Base-by-base conservation (phyloP, 2,888 invertebrate species). In the Tryphoninae sp. region DNA sequence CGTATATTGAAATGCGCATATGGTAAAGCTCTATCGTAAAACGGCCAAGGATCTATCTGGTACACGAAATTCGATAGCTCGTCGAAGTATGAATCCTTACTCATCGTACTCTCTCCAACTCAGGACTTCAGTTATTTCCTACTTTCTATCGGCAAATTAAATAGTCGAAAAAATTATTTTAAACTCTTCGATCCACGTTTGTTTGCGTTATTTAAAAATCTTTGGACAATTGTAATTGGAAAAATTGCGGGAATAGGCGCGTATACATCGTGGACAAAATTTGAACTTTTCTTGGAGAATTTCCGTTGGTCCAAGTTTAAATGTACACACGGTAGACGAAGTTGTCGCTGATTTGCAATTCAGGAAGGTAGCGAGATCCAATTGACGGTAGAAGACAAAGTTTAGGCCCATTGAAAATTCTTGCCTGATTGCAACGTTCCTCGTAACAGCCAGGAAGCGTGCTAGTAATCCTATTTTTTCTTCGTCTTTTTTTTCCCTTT, bases 61-160 rank as follows among this genome's bases (percentile, higher is more conserved):
- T 58, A 65, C 80, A 78, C 83, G 81, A 82, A 83, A 75, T 82
- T 84, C 80, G 84, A 84, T 81, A 83, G 82, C 64, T 40, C 65
- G 71, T 75, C 42, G 74, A 64, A 11, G 73, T 33, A 61, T 53
- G 22, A 73, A 62, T 23, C 51, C 72, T 42, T 45, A 13, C 33
- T n/a, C 59, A 42, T 45, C 72, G 45, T 72, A 61, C 45, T 16
- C 23, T 49, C 59, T 26, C 6, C 6, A 33, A 33, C 33, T 33
- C 7, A 33, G 7, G 33, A 0, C 26, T 26, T 26, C 2, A 3
- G 3, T 26, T 26, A 49, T 65, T 11, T 45, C 23, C 45, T 45
- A 16, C 33, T 68, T 65, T 79, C 74, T 69, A 72, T 72, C 58
- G 42, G 62, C 68, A 62, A 45, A 55, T 42, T n/a, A 64, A 73